phyloP scores from a whole-genome alignment of 2,888 invertebrate species.

The Leucophora obtusa region DNA sequence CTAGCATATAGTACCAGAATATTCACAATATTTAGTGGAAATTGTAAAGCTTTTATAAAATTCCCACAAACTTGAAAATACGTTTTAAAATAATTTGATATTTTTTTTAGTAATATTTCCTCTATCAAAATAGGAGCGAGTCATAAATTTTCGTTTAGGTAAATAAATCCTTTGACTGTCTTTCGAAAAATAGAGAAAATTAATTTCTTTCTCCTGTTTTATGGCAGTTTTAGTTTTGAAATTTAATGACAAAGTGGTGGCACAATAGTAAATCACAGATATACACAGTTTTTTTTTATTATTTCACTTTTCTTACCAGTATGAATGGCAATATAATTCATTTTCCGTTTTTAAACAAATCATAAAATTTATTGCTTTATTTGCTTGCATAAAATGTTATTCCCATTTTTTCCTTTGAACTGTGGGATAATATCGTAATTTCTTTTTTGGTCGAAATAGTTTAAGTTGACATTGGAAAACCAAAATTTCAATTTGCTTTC shows the following conservation, averaged over 20 bases:
- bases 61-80: background rate
- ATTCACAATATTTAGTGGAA: background rate
- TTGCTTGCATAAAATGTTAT: constrained; percentile 8
- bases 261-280: constrained; percentile 48
- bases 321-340: constrained; percentile 17
- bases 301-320: constrained; percentile 15
- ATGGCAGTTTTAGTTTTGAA: constrained; percentile 29
- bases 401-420: background rate
- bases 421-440: background rate
- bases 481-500: too few species aligned
- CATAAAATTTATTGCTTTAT: constrained; percentile 53
- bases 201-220: constrained; percentile 25
- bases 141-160: constrained; percentile 44
- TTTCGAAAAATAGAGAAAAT: constrained; percentile 10
- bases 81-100: background rate
- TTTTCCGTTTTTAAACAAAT: constrained; percentile 37
- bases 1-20: background rate
- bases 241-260: constrained; percentile 48
- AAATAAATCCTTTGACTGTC: constrained; percentile 40
- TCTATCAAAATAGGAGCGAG: constrained; percentile 1
- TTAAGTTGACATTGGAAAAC: too few species aligned
- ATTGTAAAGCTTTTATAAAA: background rate
- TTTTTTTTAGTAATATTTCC: background rate
- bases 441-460: background rate
- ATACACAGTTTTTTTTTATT: background rate